Evolutionary conservation across 2,797 vertebrate genomes (phyloP).

Genomic region (Telmatherina bonti): DNA sequence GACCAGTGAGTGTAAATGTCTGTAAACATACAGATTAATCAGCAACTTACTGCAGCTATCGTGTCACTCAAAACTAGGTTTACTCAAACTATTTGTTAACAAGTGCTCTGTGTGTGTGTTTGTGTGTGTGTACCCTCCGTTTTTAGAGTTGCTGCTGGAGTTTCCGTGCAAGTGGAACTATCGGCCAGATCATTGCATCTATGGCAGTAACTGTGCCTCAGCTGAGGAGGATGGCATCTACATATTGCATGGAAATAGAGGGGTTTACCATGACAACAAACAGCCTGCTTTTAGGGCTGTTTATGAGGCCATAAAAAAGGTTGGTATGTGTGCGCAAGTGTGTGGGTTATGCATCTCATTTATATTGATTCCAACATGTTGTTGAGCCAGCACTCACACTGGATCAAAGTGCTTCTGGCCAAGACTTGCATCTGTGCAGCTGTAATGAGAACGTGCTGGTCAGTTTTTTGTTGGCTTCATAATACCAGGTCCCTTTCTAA

Average conservation of each 20-base stretch:
- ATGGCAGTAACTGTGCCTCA: constrained; percentile 92
- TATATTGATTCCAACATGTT: neutral
- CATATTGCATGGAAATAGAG: constrained; percentile 92
- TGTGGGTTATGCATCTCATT: neutral
- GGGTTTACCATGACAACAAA: constrained; percentile 93
- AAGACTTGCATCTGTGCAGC: neutral
- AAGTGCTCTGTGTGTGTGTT: neutral
- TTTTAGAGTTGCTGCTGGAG: constrained; percentile 88
- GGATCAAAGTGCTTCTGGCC: neutral
- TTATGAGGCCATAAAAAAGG: constrained; percentile 90
- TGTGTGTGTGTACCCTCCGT: neutral
- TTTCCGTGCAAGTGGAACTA: constrained; percentile 97
- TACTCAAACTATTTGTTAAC: neutral
- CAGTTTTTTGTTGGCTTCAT: neutral
- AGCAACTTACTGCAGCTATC: neutral
- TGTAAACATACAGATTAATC: neutral
- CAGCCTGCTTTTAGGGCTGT: constrained; percentile 93
- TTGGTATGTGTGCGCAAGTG: constrained; percentile 32
- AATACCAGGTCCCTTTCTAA: neutral
- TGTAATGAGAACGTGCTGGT: neutral
- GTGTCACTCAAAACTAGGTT: neutral
- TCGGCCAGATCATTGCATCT: constrained; percentile 95
- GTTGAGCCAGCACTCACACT: neutral
- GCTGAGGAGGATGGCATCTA: constrained; percentile 89
- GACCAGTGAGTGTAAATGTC: neutral